phyloP scores from a whole-genome alignment of 2,797 vertebrate species.

The Urocyon cinereoargenteus region DNA sequence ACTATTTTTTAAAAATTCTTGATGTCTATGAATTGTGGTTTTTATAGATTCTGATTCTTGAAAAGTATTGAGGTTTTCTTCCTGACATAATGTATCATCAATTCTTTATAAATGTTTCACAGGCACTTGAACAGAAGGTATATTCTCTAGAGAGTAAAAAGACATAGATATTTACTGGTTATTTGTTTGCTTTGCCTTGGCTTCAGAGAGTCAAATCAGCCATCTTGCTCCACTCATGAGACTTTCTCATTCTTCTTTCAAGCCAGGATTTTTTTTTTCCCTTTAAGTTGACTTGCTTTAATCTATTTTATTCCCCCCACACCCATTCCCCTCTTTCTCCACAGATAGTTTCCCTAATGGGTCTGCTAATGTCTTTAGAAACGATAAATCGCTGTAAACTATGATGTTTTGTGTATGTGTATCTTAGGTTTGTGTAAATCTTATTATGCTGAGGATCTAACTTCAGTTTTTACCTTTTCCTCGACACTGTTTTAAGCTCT shows the following conservation, averaged over 20 bases:
- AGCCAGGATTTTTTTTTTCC: neutral
- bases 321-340: neutral
- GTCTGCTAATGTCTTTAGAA: neutral
- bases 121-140: neutral
- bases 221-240: neutral
- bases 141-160: neutral
- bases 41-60: neutral
- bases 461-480: neutral
- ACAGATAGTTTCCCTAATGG: neutral
- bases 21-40: neutral
- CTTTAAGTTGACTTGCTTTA: neutral
- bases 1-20: neutral
- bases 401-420: neutral
- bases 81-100: neutral
- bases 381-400: neutral
- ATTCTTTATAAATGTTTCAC: neutral
- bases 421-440: neutral
- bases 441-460: neutral
- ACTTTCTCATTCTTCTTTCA: neutral
- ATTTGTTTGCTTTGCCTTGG: neutral
- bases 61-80: neutral
- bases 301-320: neutral
- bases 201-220: neutral
- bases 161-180: neutral
- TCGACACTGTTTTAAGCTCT: neutral